Percentiles rank a stretch among this genome's conserved stretches.
Conservation (phyloP, 2,113 vertebrate genomes). For the Otolemur garnettii region DNA sequence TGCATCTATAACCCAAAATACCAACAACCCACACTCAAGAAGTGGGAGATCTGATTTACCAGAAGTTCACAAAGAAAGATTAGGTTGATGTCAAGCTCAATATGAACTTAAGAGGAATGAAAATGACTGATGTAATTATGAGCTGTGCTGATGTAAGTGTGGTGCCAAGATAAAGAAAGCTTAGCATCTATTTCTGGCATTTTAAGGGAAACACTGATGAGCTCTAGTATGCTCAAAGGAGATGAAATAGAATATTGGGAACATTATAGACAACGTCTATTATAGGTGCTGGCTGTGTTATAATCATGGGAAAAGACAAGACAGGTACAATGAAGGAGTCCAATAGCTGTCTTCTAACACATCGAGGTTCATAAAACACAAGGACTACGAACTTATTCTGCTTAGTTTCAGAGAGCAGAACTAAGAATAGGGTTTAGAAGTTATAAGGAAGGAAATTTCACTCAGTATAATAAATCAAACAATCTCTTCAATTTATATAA, state of each 20-base stretch:
- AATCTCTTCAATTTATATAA: not conserved
- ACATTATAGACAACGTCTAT: not conserved
- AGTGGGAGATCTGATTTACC: not conserved
- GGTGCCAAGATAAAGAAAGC: slow-evolving; percentile 22
- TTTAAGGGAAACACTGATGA: slow-evolving; percentile 38
- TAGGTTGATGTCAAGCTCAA: not conserved
- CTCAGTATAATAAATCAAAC: not conserved
- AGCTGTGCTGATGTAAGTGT: not conserved
- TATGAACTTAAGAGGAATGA: slow-evolving; percentile 35
- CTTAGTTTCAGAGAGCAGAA: not conserved
- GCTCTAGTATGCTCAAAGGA: not conserved
- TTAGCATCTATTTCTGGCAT: slow-evolving; percentile 49
- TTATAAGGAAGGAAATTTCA: not conserved
- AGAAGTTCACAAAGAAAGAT: not conserved
- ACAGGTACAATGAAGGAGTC: not conserved
- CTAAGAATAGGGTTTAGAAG: not conserved
- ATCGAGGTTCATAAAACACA: not conserved
- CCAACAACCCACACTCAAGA: not conserved
- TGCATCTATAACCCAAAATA: not conserved
- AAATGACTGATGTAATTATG: not conserved
- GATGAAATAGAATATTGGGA: not conserved
- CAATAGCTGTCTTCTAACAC: not conserved
- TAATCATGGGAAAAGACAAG: not conserved
- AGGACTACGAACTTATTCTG: not conserved
- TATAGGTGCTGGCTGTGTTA: not conserved